These are phyloP conservation scores for Pedicia rivosa DNA, from an alignment of 2,888 invertebrate species.

Conservation along the genomic window DNA sequence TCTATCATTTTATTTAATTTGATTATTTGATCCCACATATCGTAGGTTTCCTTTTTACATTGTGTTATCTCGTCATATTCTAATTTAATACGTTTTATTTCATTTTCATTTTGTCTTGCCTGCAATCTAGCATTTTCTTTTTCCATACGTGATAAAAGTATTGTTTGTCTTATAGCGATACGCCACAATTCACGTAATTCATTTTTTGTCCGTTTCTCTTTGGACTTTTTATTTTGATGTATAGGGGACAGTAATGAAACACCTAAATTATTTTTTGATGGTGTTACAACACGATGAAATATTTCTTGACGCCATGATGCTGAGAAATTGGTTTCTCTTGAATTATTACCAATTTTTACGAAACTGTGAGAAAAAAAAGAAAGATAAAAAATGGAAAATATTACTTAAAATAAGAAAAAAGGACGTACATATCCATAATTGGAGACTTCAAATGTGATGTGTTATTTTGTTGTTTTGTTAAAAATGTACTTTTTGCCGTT, in stretches of 20 bases:
- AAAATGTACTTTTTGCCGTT: too few species aligned
- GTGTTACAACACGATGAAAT: constrained; percentile 58
- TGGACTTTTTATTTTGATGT: background rate
- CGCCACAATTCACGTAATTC: constrained; percentile 74
- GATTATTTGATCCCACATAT: constrained; percentile 61
- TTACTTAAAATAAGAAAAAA: too few species aligned
- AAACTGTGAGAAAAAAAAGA: constrained; percentile 37
- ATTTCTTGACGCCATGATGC: constrained; percentile 75
- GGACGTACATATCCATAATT: constrained; percentile 74
- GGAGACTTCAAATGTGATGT: constrained; percentile 43
- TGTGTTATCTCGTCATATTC: constrained; percentile 79
- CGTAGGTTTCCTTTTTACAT: constrained; percentile 39
- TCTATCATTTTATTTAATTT: constrained; percentile 35
- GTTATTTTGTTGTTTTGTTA: too few species aligned
- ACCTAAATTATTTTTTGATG: constrained; percentile 31
- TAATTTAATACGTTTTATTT: constrained; percentile 77
- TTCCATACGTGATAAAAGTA: constrained; percentile 87
- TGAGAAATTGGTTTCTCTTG: constrained; percentile 28
- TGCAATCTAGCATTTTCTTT: constrained; percentile 73
- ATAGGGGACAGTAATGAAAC: background rate
- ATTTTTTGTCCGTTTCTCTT: constrained; percentile 40
- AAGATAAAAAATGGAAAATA: too few species aligned
- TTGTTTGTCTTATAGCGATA: constrained; percentile 87
- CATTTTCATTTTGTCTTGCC: constrained; percentile 77
- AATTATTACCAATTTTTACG: constrained; percentile 65